These are phyloP conservation scores for Lepetodrilus schrolli DNA, from an alignment of 2,888 invertebrate genomes.

Conservation along the genomic window DNA sequence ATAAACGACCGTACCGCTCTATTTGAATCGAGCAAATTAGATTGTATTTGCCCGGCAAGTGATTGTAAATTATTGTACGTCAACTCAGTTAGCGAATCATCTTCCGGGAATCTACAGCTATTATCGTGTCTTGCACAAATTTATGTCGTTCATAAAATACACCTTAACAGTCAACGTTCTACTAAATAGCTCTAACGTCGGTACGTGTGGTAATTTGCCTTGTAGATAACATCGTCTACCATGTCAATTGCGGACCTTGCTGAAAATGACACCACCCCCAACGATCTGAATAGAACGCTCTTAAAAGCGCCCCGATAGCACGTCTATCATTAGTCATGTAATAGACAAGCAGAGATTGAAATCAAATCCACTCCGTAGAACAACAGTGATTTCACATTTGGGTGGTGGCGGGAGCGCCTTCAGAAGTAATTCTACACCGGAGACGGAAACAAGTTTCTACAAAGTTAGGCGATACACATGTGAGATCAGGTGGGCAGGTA, in stretches of 20 bases:
- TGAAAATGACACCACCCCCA: conserved; percentile 15
- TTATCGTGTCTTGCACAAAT: conserved; percentile 13
- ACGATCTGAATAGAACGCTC: background rate
- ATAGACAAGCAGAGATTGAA: conserved; percentile 22
- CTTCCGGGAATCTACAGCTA: background rate
- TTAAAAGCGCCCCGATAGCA: background rate
- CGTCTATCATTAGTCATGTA: background rate
- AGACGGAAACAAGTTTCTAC: background rate
- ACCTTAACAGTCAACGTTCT: background rate
- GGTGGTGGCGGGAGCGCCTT: background rate
- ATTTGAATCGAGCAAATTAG: conserved; percentile 19
- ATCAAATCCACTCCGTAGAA: background rate
- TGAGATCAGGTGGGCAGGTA: background rate
- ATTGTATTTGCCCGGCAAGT: background rate
- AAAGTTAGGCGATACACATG: background rate
- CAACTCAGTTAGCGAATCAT: background rate
- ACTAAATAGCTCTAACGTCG: background rate
- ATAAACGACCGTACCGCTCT: background rate
- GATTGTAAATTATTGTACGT: background rate
- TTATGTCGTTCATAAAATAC: too few relatives aligned
- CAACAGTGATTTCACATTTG: conserved; percentile 26
- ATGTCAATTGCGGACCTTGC: conserved; percentile 8
- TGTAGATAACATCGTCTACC: conserved; percentile 16
- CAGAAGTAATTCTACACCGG: background rate
- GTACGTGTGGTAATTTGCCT: background rate